A percentile compares a stretch with the other conserved stretches of the same genome.
phyloP scores from a whole-genome alignment of 2,797 vertebrate genomes.

The Thalassophryne amazonica region DNA sequence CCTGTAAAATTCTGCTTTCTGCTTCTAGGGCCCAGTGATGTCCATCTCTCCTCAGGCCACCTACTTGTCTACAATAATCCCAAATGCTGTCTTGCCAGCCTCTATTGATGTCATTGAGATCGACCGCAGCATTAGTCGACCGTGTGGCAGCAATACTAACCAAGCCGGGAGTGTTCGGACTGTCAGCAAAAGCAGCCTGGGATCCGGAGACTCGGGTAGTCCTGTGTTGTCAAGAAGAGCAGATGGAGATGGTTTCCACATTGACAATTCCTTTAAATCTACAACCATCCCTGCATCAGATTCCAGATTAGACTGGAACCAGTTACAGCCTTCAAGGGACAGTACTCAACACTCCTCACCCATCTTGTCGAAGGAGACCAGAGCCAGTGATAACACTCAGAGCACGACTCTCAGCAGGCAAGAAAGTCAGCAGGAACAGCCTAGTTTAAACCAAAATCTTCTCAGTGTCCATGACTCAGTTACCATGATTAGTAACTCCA shows the following conservation, averaged over 20 bases:
- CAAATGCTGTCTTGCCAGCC: constrained; percentile 89
- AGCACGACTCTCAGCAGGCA: constrained; percentile 15
- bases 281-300: constrained; percentile 28
- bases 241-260: constrained; percentile 55
- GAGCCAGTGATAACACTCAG: constrained; percentile 35
- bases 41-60: constrained; percentile 97
- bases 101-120: constrained; percentile 93
- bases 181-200: constrained; percentile 82
- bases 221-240: constrained; percentile 84
- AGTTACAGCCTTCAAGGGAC: constrained; percentile 90
- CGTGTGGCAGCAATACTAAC: constrained; percentile 37
- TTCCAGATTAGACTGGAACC: constrained; percentile 85
- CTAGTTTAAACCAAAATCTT: constrained; percentile 51
- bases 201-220: constrained; percentile 76
- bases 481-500: constrained; percentile 54
- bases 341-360: constrained; percentile 87
- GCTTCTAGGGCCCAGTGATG: constrained; percentile 86
- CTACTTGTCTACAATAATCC: constrained; percentile 97
- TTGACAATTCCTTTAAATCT: constrained; percentile 77
- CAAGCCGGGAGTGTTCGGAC: constrained; percentile 72
- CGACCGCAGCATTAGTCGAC: constrained; percentile 78
- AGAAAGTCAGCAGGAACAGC: constrained; percentile 20
- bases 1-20: constrained; percentile 1
- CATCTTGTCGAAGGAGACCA: constrained; percentile 83
- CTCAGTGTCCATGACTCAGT: constrained; percentile 64